These are phyloP conservation scores for Hipposideros armiger DNA, from an alignment of 2,113 vertebrate species.

Conservation along the genomic window DNA sequence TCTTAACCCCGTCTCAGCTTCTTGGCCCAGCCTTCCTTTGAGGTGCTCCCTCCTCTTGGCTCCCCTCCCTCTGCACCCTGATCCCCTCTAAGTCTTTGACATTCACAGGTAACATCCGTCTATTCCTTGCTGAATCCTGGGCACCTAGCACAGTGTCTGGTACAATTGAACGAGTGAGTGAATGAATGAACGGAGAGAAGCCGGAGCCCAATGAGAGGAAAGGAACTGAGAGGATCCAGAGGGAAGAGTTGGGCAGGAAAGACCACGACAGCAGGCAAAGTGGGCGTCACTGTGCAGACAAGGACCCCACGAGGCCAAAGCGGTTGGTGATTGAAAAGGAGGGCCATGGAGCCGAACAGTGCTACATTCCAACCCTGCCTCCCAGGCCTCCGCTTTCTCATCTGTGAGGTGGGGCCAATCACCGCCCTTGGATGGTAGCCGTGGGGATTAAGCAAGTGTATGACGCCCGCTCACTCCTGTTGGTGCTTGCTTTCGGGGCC, in stretches of 20 bases:
- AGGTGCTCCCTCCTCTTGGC: neutral
- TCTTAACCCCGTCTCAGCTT: neutral
- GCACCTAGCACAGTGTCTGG: neutral
- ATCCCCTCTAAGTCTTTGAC: accelerated
- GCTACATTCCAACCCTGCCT: neutral
- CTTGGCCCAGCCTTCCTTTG: neutral
- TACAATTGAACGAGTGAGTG: neutral
- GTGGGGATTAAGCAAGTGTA: neutral
- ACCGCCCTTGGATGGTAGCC: neutral
- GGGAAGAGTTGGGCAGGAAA: neutral
- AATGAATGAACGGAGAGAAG: neutral
- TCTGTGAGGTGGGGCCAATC: neutral
- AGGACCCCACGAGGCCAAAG: neutral
- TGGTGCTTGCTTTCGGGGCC: too few relatives aligned
- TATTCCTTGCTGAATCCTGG: neutral
- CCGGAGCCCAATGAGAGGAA: neutral
- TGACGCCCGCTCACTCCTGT: neutral
- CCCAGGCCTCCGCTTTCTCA: neutral
- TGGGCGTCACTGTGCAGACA: neutral
- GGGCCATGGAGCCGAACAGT: neutral
- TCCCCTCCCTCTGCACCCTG: neutral
- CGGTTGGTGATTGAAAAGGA: neutral
- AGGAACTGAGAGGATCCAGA: neutral
- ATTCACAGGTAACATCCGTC: accelerated
- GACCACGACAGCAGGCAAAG: neutral